Evolutionary conservation across 2,797 vertebrate genomes (phyloP).

Genomic region (Chelon labrosus): DNA sequence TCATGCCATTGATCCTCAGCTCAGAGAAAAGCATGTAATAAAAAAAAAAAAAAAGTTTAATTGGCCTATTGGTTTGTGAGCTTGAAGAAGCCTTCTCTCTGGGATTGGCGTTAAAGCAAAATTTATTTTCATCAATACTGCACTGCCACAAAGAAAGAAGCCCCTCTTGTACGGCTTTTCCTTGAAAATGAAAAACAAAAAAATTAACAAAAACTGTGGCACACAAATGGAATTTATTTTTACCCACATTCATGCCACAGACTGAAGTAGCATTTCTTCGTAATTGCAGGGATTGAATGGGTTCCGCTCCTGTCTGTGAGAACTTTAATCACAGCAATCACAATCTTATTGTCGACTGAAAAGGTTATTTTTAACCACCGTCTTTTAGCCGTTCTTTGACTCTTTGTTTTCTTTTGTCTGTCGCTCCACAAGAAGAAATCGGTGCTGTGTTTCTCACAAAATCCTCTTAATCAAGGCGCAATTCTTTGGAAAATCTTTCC

Average conservation of each 20-base stretch:
- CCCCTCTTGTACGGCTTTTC: too few relatives aligned
- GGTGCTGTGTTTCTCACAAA: neutral
- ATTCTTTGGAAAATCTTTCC: neutral
- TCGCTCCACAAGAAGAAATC: neutral
- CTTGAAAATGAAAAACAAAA: too few relatives aligned
- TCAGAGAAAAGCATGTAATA: constrained; percentile 34
- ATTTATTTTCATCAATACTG: constrained; percentile 6
- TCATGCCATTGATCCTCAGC: constrained; percentile 46
- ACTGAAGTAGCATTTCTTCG: neutral
- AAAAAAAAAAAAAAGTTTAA: constrained; percentile 36
- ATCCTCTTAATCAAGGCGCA: constrained; percentile 8
- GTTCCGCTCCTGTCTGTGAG: neutral
- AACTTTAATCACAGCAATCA: constrained; percentile 14
- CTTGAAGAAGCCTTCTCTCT: constrained; percentile 6
- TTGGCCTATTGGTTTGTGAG: constrained; percentile 45
- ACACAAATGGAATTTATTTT: neutral
- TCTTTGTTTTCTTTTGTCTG: too few relatives aligned
- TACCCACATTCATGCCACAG: neutral
- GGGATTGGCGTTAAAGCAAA: constrained; percentile 22
- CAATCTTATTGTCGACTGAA: constrained; percentile 8
- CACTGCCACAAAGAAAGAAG: neutral
- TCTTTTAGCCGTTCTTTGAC: too few relatives aligned
- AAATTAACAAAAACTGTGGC: neutral
- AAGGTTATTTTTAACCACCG: neutral
- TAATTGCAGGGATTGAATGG: neutral